A percentile compares a stretch with the other conserved stretches of the same genome.
Conservation (phyloP, 1,140 invertebrate genomes). For the Mylabris phalerata region DNA sequence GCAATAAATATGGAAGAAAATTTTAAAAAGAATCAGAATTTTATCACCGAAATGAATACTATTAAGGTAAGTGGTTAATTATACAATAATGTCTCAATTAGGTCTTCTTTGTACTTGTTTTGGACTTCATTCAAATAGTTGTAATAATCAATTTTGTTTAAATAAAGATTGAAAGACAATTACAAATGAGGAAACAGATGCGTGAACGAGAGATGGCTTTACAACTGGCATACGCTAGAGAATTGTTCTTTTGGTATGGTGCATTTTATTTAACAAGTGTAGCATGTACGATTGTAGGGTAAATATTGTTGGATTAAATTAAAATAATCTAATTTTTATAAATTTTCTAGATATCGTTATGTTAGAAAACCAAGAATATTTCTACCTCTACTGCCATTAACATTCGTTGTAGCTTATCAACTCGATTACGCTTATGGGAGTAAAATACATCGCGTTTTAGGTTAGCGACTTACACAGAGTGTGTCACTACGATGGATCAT, state of each 20-base stretch:
- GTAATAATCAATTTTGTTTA: conserved; percentile 8
- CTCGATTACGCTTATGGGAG: conserved; percentile 70
- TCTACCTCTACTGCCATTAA: conserved; percentile 58
- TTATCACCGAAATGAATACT: conserved; percentile 59
- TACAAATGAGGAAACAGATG: conserved; percentile 74
- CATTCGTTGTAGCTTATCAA: conserved; percentile 65
- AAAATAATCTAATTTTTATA: no score
- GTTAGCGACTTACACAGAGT: conserved; percentile 46
- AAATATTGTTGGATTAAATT: conserved; percentile 24
- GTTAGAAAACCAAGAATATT: conserved; percentile 53
- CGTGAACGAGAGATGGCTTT: conserved; percentile 64
- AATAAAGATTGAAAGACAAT: conserved; percentile 59
- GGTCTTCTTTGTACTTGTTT: no score
- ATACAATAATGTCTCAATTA: not conserved
- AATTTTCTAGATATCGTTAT: conserved; percentile 49
- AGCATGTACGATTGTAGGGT: conserved; percentile 54
- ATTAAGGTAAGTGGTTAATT: conserved; percentile 47
- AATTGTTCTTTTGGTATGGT: conserved; percentile 65
- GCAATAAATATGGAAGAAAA: conserved; percentile 32
- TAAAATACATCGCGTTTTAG: conserved; percentile 60
- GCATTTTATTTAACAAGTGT: conserved; percentile 58
- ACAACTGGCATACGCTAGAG: conserved; percentile 62
- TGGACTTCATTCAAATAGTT: not conserved
- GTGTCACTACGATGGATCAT: conserved; percentile 27
- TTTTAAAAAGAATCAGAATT: conserved; percentile 63